Percentiles rank a stretch among this genome's conserved stretches.
These are phyloP conservation scores for Sterna hirundo DNA, from an alignment of 2,113 vertebrate genomes.

Conservation along the genomic window DNA sequence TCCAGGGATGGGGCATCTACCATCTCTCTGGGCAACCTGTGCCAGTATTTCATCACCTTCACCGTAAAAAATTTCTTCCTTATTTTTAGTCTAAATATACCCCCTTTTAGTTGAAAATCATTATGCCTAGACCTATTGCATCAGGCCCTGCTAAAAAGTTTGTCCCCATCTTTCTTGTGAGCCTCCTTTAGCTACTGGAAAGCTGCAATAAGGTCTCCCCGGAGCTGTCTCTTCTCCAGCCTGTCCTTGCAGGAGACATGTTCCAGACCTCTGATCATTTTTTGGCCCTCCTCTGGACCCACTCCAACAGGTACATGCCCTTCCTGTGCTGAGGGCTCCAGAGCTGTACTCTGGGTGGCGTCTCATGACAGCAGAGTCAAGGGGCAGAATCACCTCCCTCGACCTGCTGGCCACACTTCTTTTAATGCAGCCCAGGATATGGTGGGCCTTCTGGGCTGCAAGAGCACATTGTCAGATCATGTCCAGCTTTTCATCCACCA, in stretches of 20 bases:
- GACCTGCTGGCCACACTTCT: background rate
- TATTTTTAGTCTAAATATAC: background rate
- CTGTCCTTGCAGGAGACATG: background rate
- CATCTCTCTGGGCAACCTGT: background rate
- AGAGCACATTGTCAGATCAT: rapidly evolving
- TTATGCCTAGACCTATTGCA: background rate
- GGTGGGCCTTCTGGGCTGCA: rapidly evolving
- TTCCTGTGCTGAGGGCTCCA: background rate
- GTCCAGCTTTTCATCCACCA: background rate
- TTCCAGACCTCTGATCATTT: background rate
- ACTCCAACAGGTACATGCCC: background rate
- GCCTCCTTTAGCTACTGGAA: background rate
- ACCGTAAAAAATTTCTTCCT: background rate
- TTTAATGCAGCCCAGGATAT: background rate
- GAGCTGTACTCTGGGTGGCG: background rate
- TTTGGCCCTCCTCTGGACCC: background rate
- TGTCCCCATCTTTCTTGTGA: background rate
- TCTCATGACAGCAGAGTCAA: background rate
- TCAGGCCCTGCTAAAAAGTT: background rate
- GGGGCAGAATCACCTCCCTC: background rate
- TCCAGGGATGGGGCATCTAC: background rate
- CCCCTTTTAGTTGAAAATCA: background rate
- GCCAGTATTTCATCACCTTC: background rate
- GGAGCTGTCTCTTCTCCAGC: background rate
- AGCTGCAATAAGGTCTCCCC: background rate